phyloP scores from a whole-genome alignment of 2,888 invertebrate species.

The Gnatocerus cornutus region DNA sequence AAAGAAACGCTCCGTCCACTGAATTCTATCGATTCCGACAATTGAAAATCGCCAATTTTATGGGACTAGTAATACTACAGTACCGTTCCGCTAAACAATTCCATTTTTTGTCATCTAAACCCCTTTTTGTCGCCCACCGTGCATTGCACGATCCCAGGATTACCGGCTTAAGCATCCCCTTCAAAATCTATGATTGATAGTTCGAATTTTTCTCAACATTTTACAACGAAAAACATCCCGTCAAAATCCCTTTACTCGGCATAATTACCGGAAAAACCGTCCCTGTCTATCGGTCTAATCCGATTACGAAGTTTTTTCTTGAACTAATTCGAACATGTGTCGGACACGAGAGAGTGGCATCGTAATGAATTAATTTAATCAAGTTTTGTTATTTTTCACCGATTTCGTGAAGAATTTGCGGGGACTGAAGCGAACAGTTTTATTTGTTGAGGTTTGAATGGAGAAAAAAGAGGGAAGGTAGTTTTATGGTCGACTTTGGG shows the following conservation, averaged over 20 bases:
- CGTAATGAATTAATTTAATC: constrained; percentile 12
- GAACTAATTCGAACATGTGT: background rate
- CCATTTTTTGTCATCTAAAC: too few relatives aligned
- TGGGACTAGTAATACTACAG: too few relatives aligned
- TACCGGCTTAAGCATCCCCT: background rate
- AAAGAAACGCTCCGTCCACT: too few relatives aligned
- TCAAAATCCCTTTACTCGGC: constrained; percentile 1
- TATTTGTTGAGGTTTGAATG: constrained; percentile 4
- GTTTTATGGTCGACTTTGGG: background rate
- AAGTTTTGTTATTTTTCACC: constrained; percentile 4
- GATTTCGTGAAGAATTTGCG: constrained; percentile 1
- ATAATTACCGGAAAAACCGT: background rate
- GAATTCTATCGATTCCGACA: too few relatives aligned
- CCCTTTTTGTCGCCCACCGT: background rate
- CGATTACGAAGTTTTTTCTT: background rate
- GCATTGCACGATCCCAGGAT: background rate
- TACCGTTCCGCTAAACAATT: too few relatives aligned
- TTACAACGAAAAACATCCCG: background rate
- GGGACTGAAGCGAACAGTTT: constrained; percentile 6
- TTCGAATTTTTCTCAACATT: constrained; percentile 8
- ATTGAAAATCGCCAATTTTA: too few relatives aligned
- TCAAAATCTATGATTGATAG: constrained; percentile 10
- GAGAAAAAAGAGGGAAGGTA: background rate
- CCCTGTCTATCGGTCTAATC: constrained; percentile 3
- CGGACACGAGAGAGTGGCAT: background rate